Conservation (phyloP, 2,797 vertebrate species). For the Sebastes diploproa region DNA sequence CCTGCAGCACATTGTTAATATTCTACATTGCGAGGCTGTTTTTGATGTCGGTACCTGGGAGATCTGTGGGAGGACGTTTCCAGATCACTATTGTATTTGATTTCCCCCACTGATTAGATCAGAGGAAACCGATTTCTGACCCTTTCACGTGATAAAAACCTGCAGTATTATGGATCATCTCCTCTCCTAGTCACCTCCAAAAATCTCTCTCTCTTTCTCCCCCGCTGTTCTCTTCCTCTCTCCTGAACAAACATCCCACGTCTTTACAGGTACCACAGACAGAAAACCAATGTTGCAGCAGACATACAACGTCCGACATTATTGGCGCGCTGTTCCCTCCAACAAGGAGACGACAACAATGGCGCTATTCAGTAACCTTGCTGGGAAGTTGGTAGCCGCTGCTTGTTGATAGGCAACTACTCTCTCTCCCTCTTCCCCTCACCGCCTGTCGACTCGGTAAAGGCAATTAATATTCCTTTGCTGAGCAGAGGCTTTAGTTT, state of each 20-base stretch:
- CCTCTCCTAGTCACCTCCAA: conserved; percentile 10
- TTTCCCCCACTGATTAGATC: conserved; percentile 69
- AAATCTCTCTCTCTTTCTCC: neutral
- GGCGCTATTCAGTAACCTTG: conserved; percentile 55
- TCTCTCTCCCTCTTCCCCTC: conserved; percentile 40
- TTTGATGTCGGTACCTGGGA: conserved; percentile 47
- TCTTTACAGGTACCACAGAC: conserved; percentile 27
- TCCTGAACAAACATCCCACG: conserved; percentile 22
- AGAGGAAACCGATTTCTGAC: conserved; percentile 66
- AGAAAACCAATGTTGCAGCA: conserved; percentile 26
- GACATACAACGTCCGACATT: conserved; percentile 15
- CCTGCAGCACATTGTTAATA: conserved; percentile 52
- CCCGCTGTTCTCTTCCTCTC: neutral
- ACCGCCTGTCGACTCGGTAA: conserved; percentile 53
- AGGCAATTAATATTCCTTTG: conserved; percentile 71
- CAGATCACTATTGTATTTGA: conserved; percentile 58
- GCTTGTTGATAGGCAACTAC: conserved; percentile 52
- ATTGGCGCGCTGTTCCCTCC: conserved; percentile 29
- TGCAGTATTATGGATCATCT: conserved; percentile 59
- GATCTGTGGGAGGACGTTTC: conserved; percentile 44
- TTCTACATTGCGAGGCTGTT: conserved; percentile 43
- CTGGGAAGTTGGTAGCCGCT: conserved; percentile 43
- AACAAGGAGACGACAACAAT: conserved; percentile 53
- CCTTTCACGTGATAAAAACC: conserved; percentile 63
- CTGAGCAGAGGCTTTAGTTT: conserved; percentile 68